Evolutionary conservation across 2,797 vertebrate species (phyloP).

Genomic region (Pagetopsis macropterus): DNA sequence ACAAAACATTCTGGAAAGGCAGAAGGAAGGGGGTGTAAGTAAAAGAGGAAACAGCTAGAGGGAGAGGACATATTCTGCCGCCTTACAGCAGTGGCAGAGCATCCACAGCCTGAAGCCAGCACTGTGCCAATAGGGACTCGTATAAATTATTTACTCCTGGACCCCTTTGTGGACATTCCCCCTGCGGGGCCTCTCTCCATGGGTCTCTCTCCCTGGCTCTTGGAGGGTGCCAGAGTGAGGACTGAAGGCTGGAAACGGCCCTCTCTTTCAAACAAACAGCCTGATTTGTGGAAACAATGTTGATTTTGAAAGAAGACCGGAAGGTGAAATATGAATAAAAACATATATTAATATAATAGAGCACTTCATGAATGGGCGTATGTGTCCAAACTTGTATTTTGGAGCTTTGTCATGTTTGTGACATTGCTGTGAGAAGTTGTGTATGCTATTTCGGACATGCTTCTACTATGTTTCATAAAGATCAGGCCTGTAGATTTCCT

Average conservation of each 20-base stretch:
- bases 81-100: constrained; percentile 47
- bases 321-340: constrained; percentile 5
- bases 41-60: constrained; percentile 64
- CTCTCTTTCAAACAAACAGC: constrained; percentile 14
- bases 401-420: not conserved
- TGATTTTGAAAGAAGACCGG: constrained; percentile 17
- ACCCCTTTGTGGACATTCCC: constrained; percentile 55
- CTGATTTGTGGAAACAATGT: constrained; percentile 5
- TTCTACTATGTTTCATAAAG: too few relatives aligned
- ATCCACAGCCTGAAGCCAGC: constrained; percentile 59
- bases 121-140: constrained; percentile 52
- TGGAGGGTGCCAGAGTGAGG: constrained; percentile 39
- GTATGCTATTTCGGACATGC: not conserved
- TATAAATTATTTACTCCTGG: constrained; percentile 70
- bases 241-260: constrained; percentile 37
- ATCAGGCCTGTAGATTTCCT: too few relatives aligned
- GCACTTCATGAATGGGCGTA: not conserved
- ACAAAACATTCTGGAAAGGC: not conserved
- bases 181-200: constrained; percentile 38
- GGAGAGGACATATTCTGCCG: constrained; percentile 63
- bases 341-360: not conserved
- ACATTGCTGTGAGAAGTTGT: not conserved
- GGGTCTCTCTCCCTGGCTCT: constrained; percentile 31
- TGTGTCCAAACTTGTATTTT: not conserved
- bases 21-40: not conserved